A percentile compares a stretch with the other conserved stretches of the same genome.
phyloP scores from a whole-genome alignment of 2,797 vertebrate species.

The Helarctos malayanus region DNA sequence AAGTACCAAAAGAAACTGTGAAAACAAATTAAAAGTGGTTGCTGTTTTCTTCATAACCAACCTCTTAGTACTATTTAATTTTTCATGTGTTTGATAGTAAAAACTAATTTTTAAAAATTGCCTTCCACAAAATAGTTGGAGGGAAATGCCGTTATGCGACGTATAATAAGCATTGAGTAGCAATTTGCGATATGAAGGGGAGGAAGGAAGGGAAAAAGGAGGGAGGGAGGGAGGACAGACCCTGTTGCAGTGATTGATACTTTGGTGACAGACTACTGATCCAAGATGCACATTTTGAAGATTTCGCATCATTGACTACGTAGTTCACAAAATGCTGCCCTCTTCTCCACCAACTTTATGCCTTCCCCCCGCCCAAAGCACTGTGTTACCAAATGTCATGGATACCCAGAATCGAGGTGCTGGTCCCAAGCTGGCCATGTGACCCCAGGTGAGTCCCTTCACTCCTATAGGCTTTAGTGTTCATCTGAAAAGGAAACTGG shows the following conservation, averaged over 20 bases:
- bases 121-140: background rate
- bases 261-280: background rate
- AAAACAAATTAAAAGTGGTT: constrained; percentile 9
- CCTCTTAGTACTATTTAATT: background rate
- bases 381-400: background rate
- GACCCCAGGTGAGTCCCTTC: background rate
- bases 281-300: background rate
- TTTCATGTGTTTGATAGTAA: constrained; percentile 24
- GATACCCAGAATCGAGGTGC: background rate
- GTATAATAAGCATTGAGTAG: background rate
- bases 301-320: background rate
- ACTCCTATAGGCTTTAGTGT: background rate
- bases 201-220: background rate
- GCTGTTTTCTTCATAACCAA: background rate
- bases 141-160: background rate
- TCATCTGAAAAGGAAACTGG: background rate
- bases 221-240: background rate
- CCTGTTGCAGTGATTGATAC: background rate
- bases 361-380: background rate
- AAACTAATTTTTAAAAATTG: background rate
- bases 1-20: constrained; percentile 28
- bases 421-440: background rate
- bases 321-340: background rate
- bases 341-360: background rate
- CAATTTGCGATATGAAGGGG: background rate